phyloP scores from a whole-genome alignment of 1,140 invertebrate species.

The Spodoptera litura region DNA sequence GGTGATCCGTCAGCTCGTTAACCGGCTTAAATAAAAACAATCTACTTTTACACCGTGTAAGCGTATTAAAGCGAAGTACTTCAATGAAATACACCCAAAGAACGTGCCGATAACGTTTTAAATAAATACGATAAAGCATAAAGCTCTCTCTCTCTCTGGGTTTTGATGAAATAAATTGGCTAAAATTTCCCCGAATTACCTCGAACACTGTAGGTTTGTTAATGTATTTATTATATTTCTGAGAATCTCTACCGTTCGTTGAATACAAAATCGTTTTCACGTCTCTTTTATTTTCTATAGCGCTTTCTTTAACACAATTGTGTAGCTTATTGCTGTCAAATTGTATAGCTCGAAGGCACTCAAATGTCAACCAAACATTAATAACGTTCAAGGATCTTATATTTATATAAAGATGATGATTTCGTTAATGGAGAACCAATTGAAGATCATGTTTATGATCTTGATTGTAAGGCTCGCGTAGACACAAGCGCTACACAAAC shows the following conservation, averaged over 20 bases:
- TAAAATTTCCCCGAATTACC: not conserved
- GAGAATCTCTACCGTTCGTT: not conserved
- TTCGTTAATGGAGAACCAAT: conserved; percentile 24
- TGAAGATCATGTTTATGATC: conserved; percentile 16
- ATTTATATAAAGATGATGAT: not conserved
- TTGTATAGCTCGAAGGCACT: not conserved
- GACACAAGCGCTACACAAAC: conserved; percentile 62
- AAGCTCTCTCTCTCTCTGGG: not conserved
- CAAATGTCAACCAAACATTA: not conserved
- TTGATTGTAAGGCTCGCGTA: conserved; percentile 21
- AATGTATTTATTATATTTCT: conserved; percentile 18
- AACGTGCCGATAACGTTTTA: not conserved
- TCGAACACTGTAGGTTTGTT: not conserved
- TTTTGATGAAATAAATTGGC: conserved; percentile 5
- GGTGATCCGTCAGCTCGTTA: no score
- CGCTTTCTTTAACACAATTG: not conserved
- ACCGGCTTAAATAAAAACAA: no score
- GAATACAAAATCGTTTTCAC: not conserved
- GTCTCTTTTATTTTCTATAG: not conserved
- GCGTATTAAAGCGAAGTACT: not conserved
- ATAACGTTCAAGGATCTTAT: not conserved
- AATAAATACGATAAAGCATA: not conserved
- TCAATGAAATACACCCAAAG: not conserved
- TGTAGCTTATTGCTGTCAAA: not conserved
- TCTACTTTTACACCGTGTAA: no score